Evolutionary conservation across 2,888 invertebrate species (phyloP).

Genomic region (Chrysomela aeneicollis): DNA sequence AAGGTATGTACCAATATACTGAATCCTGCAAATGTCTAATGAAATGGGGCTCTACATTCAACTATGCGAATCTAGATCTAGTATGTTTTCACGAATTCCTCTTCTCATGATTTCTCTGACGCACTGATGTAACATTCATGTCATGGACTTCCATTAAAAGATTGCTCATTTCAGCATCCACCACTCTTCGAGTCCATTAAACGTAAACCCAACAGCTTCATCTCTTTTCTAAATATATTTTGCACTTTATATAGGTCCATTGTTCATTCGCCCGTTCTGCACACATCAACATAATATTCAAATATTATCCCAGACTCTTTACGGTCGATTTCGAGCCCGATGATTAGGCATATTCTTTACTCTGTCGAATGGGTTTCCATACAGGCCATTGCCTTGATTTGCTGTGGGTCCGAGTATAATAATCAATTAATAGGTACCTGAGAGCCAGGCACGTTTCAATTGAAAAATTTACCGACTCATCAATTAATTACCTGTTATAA

Average conservation of each 20-base stretch:
- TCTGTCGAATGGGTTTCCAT: slow-evolving; percentile 1
- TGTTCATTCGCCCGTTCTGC: background rate
- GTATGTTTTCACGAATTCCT: no score
- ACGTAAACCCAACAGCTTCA: no score
- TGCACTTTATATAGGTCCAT: background rate
- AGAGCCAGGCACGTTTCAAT: slow-evolving; percentile 35
- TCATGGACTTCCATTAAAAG: no score
- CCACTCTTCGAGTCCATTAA: no score
- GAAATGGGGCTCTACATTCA: no score
- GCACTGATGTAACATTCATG: no score
- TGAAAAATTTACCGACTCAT: slow-evolving; percentile 45
- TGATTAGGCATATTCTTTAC: background rate
- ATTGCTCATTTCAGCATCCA: no score
- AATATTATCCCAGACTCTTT: slow-evolving; percentile 1
- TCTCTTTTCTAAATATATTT: no score
- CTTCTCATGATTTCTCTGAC: no score
- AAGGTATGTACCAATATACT: no score
- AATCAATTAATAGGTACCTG: slow-evolving; percentile 35
- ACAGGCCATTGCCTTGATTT: slow-evolving; percentile 26
- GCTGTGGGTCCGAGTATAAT: slow-evolving; percentile 29
- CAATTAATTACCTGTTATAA: slow-evolving; percentile 50
- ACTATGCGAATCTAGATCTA: no score
- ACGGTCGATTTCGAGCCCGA: slow-evolving; percentile 11
- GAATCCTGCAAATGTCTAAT: no score
- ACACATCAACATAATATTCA: background rate